A percentile compares a stretch with the other conserved stretches of the same genome.
These are phyloP conservation scores for Drosophila testacea DNA, from an alignment of 2,888 invertebrate genomes.

Conservation along the genomic window DNA sequence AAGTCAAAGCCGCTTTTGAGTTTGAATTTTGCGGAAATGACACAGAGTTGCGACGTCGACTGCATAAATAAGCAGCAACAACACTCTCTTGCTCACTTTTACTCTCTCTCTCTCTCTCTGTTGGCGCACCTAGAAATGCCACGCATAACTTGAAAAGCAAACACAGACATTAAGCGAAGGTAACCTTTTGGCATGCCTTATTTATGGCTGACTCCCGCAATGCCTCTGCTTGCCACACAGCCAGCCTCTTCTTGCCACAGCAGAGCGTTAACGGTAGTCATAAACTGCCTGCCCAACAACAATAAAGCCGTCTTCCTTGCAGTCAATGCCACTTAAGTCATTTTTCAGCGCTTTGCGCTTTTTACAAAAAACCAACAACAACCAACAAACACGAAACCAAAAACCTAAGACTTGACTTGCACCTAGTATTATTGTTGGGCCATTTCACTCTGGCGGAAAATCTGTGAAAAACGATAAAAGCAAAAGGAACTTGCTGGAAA, in stretches of 20 bases:
- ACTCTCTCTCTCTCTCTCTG: background rate
- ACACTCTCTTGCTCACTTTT: background rate
- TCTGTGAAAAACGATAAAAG: conserved; percentile 79
- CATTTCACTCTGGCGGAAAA: conserved; percentile 67
- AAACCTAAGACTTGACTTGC: conserved; percentile 50
- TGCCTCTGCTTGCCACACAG: conserved; percentile 5
- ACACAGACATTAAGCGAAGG: conserved; percentile 40
- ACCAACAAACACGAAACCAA: conserved; percentile 20
- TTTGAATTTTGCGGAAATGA: conserved; percentile 65
- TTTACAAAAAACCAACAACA: conserved; percentile 36
- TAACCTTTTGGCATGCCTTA: conserved; percentile 54
- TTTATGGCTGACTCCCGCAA: conserved; percentile 67
- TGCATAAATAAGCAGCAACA: conserved; percentile 53
- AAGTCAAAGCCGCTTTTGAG: conserved; percentile 57
- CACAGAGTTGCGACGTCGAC: conserved; percentile 38
- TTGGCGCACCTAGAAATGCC: conserved; percentile 54
- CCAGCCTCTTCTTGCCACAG: background rate
- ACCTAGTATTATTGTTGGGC: conserved; percentile 29
- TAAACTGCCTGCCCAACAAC: conserved; percentile 54
- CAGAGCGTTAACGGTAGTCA: conserved; percentile 72
- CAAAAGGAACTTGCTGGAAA: conserved; percentile 50
- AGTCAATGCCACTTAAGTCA: conserved; percentile 59
- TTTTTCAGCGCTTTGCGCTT: conserved; percentile 40
- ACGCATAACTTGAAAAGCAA: conserved; percentile 37
- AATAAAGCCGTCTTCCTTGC: conserved; percentile 48